Evolutionary conservation across 2,888 invertebrate species (phyloP), one percentile per base, ranked within the genome.

Genomic region (Sisyra terminalis): DNA sequence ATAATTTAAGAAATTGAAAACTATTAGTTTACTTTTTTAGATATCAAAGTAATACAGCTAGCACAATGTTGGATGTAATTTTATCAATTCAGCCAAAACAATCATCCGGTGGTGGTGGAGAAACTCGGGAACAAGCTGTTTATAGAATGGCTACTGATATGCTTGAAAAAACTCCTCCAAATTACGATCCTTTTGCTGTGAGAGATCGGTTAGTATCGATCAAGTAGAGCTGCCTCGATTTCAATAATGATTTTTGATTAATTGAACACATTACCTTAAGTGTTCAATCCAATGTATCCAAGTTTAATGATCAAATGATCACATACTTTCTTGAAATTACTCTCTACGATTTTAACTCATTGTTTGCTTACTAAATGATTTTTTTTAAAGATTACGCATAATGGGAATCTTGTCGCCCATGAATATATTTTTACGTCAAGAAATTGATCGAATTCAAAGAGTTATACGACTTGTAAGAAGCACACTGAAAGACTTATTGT

Each of bases 61-160:
- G 73, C 49, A 65, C 67, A 13, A 73, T 89, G 47, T 63, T 90
- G 47, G 80, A 83, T 49, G 82, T 80, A 9, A 84, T 89, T 50
- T 63, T 89, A 48, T 81, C 80, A 1, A 86, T 90, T 45, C 89
- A 90, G 55, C 90, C 90, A 0, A 90, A 89, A 56, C 88, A 89
- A 55, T 74, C 83, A 0, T 71, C 76, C n/a, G 71, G 67, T 1
- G 77, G 75, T 0, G 77, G 75, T 1, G 86, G 84, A 0, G 88
- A 88, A 60, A 80, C 86, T 0, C 70, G 89, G 36, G 89, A 90
- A 61, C 67, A 73, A 1, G 72, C 75, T 1, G 89, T 90, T 0
- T 71, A 74, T 24, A 68, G 75, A 41, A 73, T 76, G 52, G 67
- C 79, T 1, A 69, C 63, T 45, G 89, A 89, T 54, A 87, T 90